Conservation (phyloP, 1,140 invertebrate genomes). For the Drosophila novamexicana region DNA sequence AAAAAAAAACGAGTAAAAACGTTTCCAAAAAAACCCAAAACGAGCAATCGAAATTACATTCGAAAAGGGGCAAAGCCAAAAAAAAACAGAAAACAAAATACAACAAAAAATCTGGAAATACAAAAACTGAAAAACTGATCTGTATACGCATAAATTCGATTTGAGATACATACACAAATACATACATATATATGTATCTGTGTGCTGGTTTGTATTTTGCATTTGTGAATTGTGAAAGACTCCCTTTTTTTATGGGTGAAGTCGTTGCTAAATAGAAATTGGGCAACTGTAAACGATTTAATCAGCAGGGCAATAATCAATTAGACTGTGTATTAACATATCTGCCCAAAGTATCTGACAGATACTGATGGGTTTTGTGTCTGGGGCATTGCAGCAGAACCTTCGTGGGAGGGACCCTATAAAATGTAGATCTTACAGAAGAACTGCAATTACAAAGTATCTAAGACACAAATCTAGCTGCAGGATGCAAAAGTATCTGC, state of each 20-base stretch:
- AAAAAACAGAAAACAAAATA: conserved; percentile 15
- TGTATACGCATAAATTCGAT: conserved; percentile 55
- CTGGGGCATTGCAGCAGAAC: background rate
- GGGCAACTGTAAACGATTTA: conserved; percentile 59
- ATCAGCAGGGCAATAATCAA: conserved; percentile 44
- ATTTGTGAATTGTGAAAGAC: conserved; percentile 55
- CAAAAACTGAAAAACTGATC: conserved; percentile 32
- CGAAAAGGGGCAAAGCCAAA: conserved; percentile 68
- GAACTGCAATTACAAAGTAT: too few relatives aligned
- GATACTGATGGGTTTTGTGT: background rate
- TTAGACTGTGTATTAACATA: background rate
- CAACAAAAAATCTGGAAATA: conserved; percentile 32
- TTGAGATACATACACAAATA: conserved; percentile 44
- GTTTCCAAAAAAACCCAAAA: conserved; percentile 41
- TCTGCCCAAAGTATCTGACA: conserved; percentile 10
- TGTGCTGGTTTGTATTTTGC: conserved; percentile 34
- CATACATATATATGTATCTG: conserved; percentile 31
- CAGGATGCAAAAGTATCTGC: too few relatives aligned
- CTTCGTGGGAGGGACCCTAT: too few relatives aligned
- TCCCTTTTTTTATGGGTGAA: background rate
- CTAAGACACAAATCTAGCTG: too few relatives aligned
- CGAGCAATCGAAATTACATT: conserved; percentile 62
- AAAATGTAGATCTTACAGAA: too few relatives aligned
- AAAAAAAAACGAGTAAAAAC: conserved; percentile 29
- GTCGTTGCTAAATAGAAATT: conserved; percentile 50